Evolutionary conservation across 2,797 vertebrate genomes (phyloP).

Genomic region (Hydrocynus forskahlii): DNA sequence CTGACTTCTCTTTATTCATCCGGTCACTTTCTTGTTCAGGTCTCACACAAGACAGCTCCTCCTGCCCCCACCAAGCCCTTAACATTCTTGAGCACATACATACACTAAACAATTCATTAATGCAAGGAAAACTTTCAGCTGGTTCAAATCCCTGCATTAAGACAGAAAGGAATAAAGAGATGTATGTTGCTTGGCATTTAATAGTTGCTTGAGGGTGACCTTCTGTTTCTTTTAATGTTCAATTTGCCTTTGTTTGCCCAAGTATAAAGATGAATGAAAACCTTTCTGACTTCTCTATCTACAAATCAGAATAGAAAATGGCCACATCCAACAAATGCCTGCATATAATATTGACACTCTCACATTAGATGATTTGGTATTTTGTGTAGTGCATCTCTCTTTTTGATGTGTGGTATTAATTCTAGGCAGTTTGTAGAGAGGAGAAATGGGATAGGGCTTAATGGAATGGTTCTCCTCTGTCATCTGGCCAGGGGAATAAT

Average conservation of each 20-base stretch:
- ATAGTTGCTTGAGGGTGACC: slow-evolving; percentile 60
- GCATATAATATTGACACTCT: slow-evolving; percentile 79
- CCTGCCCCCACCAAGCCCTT: neutral
- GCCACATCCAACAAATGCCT: slow-evolving; percentile 77
- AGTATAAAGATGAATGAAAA: slow-evolving; percentile 72
- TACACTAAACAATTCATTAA: slow-evolving; percentile 19
- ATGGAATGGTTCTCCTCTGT: slow-evolving; percentile 69
- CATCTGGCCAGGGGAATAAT: slow-evolving; percentile 63
- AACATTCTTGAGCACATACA: neutral
- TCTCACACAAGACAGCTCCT: neutral
- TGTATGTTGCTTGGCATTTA: slow-evolving; percentile 49
- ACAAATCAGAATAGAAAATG: slow-evolving; percentile 84
- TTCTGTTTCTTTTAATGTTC: slow-evolving; percentile 66
- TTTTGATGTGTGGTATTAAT: slow-evolving; percentile 69
- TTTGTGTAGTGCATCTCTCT: slow-evolving; percentile 72
- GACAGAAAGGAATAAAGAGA: slow-evolving; percentile 25
- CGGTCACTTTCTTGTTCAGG: neutral
- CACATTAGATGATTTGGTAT: slow-evolving; percentile 81
- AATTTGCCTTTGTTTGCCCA: slow-evolving; percentile 69
- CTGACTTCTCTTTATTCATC: slow-evolving; percentile 24
- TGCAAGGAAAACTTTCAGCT: slow-evolving; percentile 14
- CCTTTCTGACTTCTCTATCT: slow-evolving; percentile 68
- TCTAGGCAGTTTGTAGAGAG: slow-evolving; percentile 73
- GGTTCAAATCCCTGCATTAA: slow-evolving; percentile 8
- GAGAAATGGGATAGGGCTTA: slow-evolving; percentile 69